Evolutionary conservation across 2,888 invertebrate genomes (phyloP), one percentile per base, ranked within the genome.

Genomic region (Rosalia funebris): DNA sequence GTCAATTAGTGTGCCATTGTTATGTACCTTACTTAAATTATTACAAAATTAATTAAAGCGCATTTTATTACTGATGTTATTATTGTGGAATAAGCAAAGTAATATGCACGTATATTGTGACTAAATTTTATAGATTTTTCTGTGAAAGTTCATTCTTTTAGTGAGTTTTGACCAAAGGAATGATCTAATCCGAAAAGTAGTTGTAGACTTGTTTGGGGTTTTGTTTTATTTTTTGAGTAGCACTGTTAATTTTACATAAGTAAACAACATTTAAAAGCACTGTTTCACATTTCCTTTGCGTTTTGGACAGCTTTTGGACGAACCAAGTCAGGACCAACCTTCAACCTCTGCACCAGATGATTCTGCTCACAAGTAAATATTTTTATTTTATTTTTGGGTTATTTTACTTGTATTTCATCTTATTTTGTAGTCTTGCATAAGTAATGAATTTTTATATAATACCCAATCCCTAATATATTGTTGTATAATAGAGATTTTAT

Each of bases 221-320:
- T 68, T 63, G 57, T 63, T 71, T 69, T 67, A 60, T 62, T 65
- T 66, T 70, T 73, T 72, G 71, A 72, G 67, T 76, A 73, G 75
- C 74, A 75, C 73, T 69, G 48, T 68, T 69, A 42, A 48, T 25
- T 57, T 57, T 25, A 44, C n/a, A n/a, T 57, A 39, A 60, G 48
- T 60, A 62, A 60, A 57, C 64, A 59, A 62, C 32, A 42, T 39
- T 68, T 68, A 70, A 71, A 71, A 68, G 79, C 80, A 80, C 79
- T 73, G 70, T 81, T 80, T 80, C 78, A 81, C 77, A 75, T 84
- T 84, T 83, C 82, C 82, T 85, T 84, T 85, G 85, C 84, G 85
- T 78, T 84, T 84, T 85, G 82, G 83, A 84, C 84, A 89, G 89
- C 88, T 89, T 85, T 86, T 88, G 87, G 88, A 88, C 83, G 86